Base-by-base conservation (phyloP, 1,140 invertebrate species). In the Orchesella cincta region DNA sequence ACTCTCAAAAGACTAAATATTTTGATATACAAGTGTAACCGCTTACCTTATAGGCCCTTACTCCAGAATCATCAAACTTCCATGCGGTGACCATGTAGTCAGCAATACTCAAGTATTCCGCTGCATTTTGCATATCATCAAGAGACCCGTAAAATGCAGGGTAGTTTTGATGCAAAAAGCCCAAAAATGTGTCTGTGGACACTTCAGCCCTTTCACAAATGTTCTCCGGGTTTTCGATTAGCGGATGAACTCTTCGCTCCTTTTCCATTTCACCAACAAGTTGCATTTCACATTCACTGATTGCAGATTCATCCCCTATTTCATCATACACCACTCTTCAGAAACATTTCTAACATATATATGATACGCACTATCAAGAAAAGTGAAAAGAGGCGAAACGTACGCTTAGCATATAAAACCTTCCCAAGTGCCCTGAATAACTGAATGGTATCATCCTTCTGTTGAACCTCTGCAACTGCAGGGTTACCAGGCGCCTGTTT, bases 381-480 rank as follows among this genome's bases (percentile, higher is more conserved):
- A n/a, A n/a, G n/a, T n/a, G n/a, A n/a, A n/a, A 46, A 57, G 54
- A 12, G n/a, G 54, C 54, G 12, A 57, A 26, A 29, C 75, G 76
- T 76, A 81, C 80, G 52, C 75, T 81, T 81, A 18, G 26, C 64
- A 51, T 81, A 81, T 1, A 81, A 54, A 0, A 81, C 78, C 78
- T 81, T 81, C 33, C 80, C 80, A 3, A 81, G 34, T 1, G 80
- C 80, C 20, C 71, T 74, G 52, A 81, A 81, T 16, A 81, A 35
- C 34, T 76, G 78, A 20, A 81, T 51, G 2, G 74, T 46, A 14
- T 81, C 76, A 72, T 81, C 80, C 33, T 78, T 79, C 20, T 54
- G 31, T 8, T 73, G 33, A 23, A 23, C n/a, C 35, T 39, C n/a
- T 1, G 33, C n/a, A 46, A 29, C 33, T 16, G 28, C 16, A 1